Evolutionary conservation across 2,113 vertebrate species (phyloP).

Genomic region (Platysteira castanea): DNA sequence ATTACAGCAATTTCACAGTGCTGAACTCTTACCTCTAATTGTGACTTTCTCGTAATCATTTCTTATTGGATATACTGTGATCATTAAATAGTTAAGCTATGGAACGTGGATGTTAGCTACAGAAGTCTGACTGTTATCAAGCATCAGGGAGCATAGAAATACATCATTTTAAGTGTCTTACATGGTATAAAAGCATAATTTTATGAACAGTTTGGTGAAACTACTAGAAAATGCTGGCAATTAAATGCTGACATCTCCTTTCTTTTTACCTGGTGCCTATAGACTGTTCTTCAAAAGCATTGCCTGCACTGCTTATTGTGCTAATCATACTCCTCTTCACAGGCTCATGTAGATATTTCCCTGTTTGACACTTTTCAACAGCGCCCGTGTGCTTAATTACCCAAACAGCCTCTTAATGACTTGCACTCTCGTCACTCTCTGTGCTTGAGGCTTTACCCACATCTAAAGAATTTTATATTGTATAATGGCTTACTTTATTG

Average conservation of each 20-base stretch:
- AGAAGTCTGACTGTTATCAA: not conserved
- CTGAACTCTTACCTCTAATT: not conserved
- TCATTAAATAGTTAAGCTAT: not conserved
- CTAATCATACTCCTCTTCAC: not conserved
- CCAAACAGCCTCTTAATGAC: not conserved
- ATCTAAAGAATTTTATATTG: not conserved
- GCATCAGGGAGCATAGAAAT: not conserved
- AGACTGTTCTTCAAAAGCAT: not conserved
- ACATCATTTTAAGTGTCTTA: not conserved
- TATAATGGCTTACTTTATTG: slow-evolving; percentile 80
- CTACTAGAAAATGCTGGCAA: not conserved
- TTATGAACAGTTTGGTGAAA: not conserved
- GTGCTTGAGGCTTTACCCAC: not conserved
- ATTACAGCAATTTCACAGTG: not conserved
- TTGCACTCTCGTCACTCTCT: not conserved
- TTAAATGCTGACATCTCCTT: not conserved
- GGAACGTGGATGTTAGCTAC: not conserved
- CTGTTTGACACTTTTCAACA: not conserved
- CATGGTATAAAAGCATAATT: not conserved
- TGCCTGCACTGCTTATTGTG: not conserved
- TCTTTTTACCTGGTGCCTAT: not conserved
- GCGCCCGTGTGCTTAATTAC: not conserved
- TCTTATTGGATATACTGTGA: not conserved
- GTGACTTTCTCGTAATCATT: not conserved
- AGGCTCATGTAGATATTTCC: not conserved